phyloP scores from a whole-genome alignment of 2,888 invertebrate species.

The Clivina fossor region DNA sequence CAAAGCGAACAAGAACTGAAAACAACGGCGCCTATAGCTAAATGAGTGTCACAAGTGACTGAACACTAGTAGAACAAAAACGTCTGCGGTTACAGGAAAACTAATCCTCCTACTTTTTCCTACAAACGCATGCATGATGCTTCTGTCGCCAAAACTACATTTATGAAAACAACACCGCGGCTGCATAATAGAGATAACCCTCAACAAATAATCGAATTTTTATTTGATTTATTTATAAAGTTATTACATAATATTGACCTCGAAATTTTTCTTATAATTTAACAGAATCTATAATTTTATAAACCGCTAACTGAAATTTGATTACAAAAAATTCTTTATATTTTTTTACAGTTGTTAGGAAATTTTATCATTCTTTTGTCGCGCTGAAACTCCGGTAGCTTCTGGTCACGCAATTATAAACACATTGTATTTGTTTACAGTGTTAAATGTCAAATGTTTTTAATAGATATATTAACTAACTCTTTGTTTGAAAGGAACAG shows the following conservation, averaged over 20 bases:
- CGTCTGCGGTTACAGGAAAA: constrained; percentile 27
- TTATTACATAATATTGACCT: no score
- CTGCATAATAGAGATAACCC: not conserved
- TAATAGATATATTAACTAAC: no score
- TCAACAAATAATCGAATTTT: not conserved
- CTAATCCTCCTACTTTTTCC: not conserved
- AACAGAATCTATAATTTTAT: no score
- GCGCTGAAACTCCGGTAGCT: no score
- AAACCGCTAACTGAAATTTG: no score
- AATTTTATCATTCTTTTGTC: no score
- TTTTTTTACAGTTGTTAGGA: no score
- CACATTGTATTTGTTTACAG: not conserved
- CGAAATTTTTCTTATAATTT: no score
- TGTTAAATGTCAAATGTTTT: not conserved
- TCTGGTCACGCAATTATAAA: no score
- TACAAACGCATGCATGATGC: not conserved
- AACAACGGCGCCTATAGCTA: constrained; percentile 13
- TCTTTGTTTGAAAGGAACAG: no score
- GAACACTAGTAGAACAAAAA: constrained; percentile 24
- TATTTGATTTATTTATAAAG: not conserved
- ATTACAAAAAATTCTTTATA: no score
- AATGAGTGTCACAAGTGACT: constrained; percentile 22
- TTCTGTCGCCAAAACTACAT: no score
- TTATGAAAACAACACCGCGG: not conserved
- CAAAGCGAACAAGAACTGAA: constrained; percentile 13